These are phyloP conservation scores for Bombus confusus DNA, from an alignment of 1,140 invertebrate species.

Conservation along the genomic window DNA sequence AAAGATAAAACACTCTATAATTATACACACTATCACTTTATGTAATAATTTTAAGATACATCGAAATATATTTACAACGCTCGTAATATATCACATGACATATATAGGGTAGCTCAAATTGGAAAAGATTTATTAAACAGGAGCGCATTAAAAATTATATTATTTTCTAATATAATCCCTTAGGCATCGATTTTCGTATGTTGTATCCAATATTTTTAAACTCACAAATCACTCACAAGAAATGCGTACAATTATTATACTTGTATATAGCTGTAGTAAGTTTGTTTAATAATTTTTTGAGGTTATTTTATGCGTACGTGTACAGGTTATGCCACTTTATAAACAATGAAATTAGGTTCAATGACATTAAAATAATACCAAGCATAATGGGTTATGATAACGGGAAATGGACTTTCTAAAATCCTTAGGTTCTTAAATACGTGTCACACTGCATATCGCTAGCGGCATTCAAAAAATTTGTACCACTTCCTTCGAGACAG, in stretches of 20 bases:
- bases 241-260: too few relatives aligned
- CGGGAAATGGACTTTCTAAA: background rate
- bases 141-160: background rate
- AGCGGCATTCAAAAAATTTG: slow-evolving; percentile 39
- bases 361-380: background rate
- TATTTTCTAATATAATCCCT: background rate
- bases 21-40: too few relatives aligned
- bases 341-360: background rate
- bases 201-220: background rate
- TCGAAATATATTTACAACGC: background rate
- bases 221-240: background rate
- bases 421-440: slow-evolving; percentile 14
- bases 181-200: background rate
- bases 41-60: background rate
- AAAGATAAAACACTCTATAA: slow-evolving; percentile 70
- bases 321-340: slow-evolving; percentile 65
- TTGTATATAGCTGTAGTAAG: background rate
- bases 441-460: slow-evolving; percentile 35
- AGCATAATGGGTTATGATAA: background rate
- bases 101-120: background rate
- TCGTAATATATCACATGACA: background rate
- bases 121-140: background rate
- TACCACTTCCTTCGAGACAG: background rate
- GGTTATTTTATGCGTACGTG: slow-evolving; percentile 51
- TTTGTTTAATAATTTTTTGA: slow-evolving; percentile 29